Conservation (phyloP, 2,888 invertebrate genomes). For the Aleiodes leptofemur region DNA sequence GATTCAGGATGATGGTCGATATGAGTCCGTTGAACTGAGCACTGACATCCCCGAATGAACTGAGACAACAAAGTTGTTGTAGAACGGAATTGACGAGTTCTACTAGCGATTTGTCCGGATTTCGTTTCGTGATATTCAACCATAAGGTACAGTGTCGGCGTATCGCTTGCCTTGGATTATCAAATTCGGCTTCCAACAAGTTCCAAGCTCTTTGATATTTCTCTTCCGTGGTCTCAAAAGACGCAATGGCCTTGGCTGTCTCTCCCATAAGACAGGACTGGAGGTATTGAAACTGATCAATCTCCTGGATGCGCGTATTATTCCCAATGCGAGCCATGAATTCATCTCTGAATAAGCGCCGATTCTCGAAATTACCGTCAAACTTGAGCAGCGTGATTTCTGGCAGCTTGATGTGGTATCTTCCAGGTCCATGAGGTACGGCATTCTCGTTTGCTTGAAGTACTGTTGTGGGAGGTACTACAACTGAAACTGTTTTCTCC, state of each 20-base stretch:
- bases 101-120: slow-evolving; percentile 35
- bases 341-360: slow-evolving; percentile 1
- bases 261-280: not conserved
- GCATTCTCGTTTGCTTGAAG: no score
- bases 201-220: not conserved
- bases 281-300: slow-evolving; percentile 2
- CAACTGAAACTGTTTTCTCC: no score
- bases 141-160: slow-evolving; percentile 45
- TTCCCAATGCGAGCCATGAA: slow-evolving; percentile 9
- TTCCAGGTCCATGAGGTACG: no score
- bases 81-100: slow-evolving; percentile 42
- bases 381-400: slow-evolving; percentile 34
- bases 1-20: slow-evolving; percentile 5
- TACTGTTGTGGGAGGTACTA: no score
- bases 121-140: slow-evolving; percentile 5
- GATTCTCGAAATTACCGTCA: slow-evolving; percentile 3
- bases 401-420: slow-evolving; percentile 38
- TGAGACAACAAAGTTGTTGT: slow-evolving; percentile 47
- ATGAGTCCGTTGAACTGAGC: no score
- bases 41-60: slow-evolving; percentile 26
- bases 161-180: slow-evolving; percentile 49
- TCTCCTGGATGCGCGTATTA: not conserved
- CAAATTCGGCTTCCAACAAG: slow-evolving; percentile 12
- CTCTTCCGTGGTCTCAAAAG: slow-evolving; percentile 2
- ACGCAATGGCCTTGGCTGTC: not conserved